These are phyloP conservation scores for Ficedula albicollis DNA, from an alignment of 2,797 vertebrate genomes.

Conservation along the genomic window DNA sequence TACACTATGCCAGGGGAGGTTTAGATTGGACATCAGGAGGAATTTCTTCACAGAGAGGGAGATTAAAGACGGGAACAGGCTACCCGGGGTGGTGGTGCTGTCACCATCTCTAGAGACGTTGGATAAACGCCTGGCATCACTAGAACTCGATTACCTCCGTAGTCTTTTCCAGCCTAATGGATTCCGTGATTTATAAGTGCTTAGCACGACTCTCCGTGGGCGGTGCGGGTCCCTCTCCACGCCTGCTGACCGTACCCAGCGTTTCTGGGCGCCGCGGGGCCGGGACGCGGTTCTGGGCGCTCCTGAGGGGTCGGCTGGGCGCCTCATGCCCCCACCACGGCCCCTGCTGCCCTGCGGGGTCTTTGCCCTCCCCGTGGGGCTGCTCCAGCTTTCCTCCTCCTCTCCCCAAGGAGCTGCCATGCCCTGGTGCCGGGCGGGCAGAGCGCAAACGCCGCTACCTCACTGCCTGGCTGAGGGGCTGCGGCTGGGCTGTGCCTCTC, in stretches of 20 bases:
- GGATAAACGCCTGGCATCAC: background rate
- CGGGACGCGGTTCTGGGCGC: background rate
- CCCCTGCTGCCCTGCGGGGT: background rate
- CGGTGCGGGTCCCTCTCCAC: fast-evolving
- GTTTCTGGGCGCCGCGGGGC: no score
- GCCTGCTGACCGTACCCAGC: fast-evolving
- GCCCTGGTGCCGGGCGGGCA: no score
- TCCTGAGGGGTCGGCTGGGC: background rate
- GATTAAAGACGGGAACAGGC: fast-evolving
- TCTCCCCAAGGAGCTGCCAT: background rate
- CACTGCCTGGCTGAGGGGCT: background rate
- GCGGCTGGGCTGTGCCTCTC: background rate
- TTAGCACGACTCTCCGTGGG: fast-evolving
- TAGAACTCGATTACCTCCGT: background rate
- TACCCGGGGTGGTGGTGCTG: no score
- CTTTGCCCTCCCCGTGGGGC: background rate
- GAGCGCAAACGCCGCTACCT: background rate
- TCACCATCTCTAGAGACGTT: background rate
- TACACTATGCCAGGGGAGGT: fast-evolving
- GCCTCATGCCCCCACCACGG: background rate
- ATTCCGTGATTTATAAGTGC: fast-evolving
- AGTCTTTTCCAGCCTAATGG: background rate
- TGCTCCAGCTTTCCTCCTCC: background rate
- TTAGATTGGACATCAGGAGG: background rate
- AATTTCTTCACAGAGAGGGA: background rate